Conservation (phyloP, 2,797 vertebrate species). For the Psittacula echo region DNA sequence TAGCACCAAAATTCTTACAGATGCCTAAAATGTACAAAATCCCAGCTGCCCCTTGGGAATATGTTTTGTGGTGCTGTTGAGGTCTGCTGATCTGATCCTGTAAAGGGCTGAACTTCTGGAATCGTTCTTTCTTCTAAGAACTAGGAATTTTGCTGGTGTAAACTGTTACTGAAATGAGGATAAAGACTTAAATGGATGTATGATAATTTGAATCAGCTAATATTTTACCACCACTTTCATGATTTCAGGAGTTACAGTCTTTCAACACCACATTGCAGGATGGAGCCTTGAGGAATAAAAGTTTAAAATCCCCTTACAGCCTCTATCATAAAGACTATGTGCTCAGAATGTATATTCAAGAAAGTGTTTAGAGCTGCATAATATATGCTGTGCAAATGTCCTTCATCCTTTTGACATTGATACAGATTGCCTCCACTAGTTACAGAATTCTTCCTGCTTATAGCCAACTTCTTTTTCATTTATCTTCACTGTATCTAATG, state of each 20-base stretch:
- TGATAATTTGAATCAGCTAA: not conserved
- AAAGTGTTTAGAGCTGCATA: constrained; percentile 54
- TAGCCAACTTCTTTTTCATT: not conserved
- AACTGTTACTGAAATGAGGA: not conserved
- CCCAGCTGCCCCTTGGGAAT: not conserved
- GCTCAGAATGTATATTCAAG: constrained; percentile 38
- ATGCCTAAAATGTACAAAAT: not conserved
- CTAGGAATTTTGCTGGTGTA: not conserved
- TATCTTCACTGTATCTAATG: not conserved
- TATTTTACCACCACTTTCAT: not conserved
- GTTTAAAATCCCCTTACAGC: constrained; percentile 46
- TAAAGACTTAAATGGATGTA: not conserved
- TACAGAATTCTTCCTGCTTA: not conserved
- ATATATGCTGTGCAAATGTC: constrained; percentile 17
- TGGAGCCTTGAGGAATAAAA: constrained; percentile 30
- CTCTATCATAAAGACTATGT: constrained; percentile 19
- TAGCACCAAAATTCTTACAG: not conserved
- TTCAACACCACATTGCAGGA: constrained; percentile 5
- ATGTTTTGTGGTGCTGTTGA: not conserved
- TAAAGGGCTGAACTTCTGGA: not conserved
- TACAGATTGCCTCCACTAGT: not conserved
- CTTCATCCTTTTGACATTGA: constrained; percentile 49
- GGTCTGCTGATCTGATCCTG: not conserved
- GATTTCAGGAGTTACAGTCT: not conserved
- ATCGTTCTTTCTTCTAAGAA: not conserved